Percentiles rank a stretch among this genome's conserved stretches.
Evolutionary conservation across 2,113 vertebrate species (phyloP).

Genomic region (Nothoprocta pentlandii): DNA sequence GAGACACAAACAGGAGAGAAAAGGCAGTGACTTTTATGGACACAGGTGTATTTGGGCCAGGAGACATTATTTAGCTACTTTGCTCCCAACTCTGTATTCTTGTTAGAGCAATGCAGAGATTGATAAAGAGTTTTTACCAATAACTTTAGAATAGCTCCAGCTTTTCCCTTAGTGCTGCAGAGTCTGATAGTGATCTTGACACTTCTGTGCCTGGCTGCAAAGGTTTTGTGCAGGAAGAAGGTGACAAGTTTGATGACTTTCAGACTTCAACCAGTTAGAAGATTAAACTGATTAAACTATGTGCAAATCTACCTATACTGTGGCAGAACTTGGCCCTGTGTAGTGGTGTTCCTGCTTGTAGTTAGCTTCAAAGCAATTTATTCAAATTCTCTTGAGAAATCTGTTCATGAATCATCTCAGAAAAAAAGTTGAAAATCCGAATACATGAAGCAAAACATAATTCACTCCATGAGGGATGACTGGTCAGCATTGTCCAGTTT

Average conservation of each 20-base stretch:
- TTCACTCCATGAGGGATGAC: neutral
- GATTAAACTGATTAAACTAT: neutral
- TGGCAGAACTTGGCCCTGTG: neutral
- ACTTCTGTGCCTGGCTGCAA: neutral
- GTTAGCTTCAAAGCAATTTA: neutral
- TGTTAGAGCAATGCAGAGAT: fast-evolving
- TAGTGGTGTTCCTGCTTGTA: neutral
- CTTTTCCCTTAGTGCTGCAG: neutral
- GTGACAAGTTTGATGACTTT: neutral
- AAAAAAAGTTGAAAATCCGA: neutral
- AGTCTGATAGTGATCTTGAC: neutral
- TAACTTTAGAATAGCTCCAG: neutral
- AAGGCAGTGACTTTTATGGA: neutral
- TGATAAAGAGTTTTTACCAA: neutral
- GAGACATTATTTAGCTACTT: neutral
- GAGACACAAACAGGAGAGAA: neutral
- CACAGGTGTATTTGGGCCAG: neutral
- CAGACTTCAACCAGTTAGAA: neutral
- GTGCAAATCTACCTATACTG: neutral
- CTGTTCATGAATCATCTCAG: neutral
- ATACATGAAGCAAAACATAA: neutral
- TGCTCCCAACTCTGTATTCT: neutral
- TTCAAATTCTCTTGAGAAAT: neutral
- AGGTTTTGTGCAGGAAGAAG: neutral
- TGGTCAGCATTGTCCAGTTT: neutral